Base-by-base conservation (phyloP, 1,140 invertebrate genomes). In the Steinernema khuongi region DNA sequence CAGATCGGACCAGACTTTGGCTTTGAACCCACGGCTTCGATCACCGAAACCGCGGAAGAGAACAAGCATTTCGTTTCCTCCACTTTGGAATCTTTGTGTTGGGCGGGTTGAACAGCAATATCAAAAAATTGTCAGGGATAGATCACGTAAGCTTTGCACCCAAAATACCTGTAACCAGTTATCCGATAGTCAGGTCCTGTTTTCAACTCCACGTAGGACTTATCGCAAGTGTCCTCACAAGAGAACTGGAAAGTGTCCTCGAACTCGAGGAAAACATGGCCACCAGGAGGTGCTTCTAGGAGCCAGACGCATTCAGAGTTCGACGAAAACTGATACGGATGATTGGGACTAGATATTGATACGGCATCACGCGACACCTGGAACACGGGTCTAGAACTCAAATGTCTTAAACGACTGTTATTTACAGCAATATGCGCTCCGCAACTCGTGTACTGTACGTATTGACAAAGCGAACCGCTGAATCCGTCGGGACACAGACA, bases 201-300 rank as follows among this genome's bases (percentile, higher is more conserved):
- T 36, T 81, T 85, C 11, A 84, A 43, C 71, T 84, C 82, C 17
- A 84, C 82, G 70, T 74, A 84, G 1, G 82, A 81, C 43, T 79
- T 81, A 41, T 85, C 82, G 36, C 82, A 84, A 11, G 82, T 83
- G 43, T 84, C 82, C 72, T 83, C 82, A 67, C 81, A 83, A 31
- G 73, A 70, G 68, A 83, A 84, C 31, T 81, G 73, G 60, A 84
- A 83, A 1, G 74, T 70, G 14, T 81, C 84, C 11, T 73, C 72
- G 43, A 84, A 85, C 68, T 84, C 70, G 17, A 84, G 41, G 70
- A 74, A 79, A 14, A 84, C 71, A 30, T 78, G 19, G 7, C 79
- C 81, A n/a, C 73, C 78, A 32, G 71, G 60, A 11, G 81, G 81
- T 1, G 80, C 81, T 68, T 79, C 31, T 14, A 84, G 69, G 1